phyloP scores from a whole-genome alignment of 2,888 invertebrate species.

The Spisula subtruncata region DNA sequence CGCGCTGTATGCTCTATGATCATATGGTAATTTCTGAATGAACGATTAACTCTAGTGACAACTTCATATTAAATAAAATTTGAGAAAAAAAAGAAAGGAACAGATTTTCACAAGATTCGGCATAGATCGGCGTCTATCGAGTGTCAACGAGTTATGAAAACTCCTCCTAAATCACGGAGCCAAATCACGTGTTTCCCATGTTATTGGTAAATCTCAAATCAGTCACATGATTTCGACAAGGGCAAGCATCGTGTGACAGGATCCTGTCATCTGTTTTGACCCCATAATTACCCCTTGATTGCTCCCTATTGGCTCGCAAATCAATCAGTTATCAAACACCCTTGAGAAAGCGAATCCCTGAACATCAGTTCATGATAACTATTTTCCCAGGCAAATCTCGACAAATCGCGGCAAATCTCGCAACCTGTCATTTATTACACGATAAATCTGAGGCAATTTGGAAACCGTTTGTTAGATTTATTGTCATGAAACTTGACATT shows the following conservation, averaged over 20 bases:
- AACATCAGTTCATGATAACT: background rate
- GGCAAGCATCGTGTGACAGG: constrained; percentile 28
- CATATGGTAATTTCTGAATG: background rate
- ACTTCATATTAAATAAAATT: background rate
- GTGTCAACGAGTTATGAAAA: background rate
- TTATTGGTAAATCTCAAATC: background rate
- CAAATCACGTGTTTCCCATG: constrained; percentile 21
- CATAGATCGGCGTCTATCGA: background rate
- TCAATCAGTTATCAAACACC: constrained; percentile 33
- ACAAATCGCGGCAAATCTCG: background rate
- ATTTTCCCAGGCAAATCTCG: constrained; percentile 23
- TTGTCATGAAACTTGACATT: too few relatives aligned
- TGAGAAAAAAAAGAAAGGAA: background rate
- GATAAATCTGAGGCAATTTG: background rate
- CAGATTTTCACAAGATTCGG: constrained; percentile 3
- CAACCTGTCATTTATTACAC: background rate
- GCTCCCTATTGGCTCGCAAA: constrained; percentile 47
- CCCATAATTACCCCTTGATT: constrained; percentile 41
- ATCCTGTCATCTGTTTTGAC: constrained; percentile 36
- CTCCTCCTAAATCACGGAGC: background rate
- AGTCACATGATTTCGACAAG: background rate
- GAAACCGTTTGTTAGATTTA: background rate
- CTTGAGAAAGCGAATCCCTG: constrained; percentile 19
- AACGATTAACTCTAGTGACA: constrained; percentile 12
- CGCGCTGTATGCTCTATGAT: background rate